These are phyloP conservation scores for Ptilorrhoa leucosticta DNA, from an alignment of 2,113 vertebrate species.

Conservation along the genomic window DNA sequence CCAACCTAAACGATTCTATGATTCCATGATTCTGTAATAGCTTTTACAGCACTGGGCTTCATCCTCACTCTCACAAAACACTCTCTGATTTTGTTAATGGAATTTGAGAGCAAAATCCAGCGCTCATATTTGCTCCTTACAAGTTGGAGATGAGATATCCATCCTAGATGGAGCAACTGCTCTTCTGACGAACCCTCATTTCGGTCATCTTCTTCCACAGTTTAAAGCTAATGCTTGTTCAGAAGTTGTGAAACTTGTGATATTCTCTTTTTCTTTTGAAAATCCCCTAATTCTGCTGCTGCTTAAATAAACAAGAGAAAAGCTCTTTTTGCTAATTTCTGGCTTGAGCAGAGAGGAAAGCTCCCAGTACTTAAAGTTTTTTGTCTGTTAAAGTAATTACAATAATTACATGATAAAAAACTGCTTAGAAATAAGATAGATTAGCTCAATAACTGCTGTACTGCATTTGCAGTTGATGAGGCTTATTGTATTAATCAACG, in stretches of 20 bases:
- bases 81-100: background rate
- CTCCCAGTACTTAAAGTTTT: background rate
- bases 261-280: background rate
- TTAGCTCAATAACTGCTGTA: constrained; percentile 37
- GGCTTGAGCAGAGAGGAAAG: constrained; percentile 5
- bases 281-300: background rate
- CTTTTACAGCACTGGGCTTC: background rate
- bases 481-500: constrained; percentile 2
- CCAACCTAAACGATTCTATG: background rate
- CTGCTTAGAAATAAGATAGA: constrained; percentile 40
- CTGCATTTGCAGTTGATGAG: constrained; percentile 24
- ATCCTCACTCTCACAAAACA: background rate
- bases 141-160: background rate
- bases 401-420: constrained; percentile 53
- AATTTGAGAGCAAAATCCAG: background rate
- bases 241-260: background rate
- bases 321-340: constrained; percentile 36
- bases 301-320: constrained; percentile 21
- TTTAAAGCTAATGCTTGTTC: background rate
- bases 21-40: background rate
- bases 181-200: background rate
- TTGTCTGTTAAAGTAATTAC: constrained; percentile 22
- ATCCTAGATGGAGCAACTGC: background rate
- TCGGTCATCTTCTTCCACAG: background rate
- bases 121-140: background rate